Evolutionary conservation across 2,888 invertebrate species (phyloP).

Genomic region (Geophilus truncorum): DNA sequence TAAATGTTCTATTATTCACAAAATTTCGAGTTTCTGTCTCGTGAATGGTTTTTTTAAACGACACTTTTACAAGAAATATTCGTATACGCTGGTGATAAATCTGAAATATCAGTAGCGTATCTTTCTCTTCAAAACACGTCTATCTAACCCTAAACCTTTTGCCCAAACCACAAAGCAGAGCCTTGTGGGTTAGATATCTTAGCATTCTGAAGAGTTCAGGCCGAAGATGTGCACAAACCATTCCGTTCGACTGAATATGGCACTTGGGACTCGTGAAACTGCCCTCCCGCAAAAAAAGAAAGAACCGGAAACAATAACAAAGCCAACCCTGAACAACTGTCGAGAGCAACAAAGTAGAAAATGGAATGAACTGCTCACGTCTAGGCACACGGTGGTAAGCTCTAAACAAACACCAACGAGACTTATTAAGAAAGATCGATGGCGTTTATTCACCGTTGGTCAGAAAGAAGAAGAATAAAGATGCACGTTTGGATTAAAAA

Average conservation of each 20-base stretch:
- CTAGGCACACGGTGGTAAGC: background rate
- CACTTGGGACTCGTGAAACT: background rate
- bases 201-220: background rate
- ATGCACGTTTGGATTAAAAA: too few species aligned
- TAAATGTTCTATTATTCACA: too few species aligned
- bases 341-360: background rate
- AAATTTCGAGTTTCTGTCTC: too few species aligned
- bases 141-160: background rate
- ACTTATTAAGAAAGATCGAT: background rate
- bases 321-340: background rate
- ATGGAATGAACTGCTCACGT: background rate
- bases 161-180: background rate
- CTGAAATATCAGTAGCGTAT: too few species aligned
- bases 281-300: background rate
- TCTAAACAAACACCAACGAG: background rate
- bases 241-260: background rate
- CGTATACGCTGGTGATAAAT: too few species aligned
- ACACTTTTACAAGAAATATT: too few species aligned
- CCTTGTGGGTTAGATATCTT: background rate
- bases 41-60: too few species aligned
- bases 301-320: background rate
- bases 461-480: too few species aligned
- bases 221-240: background rate
- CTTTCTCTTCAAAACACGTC: too few species aligned
- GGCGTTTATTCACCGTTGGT: background rate